phyloP scores from a whole-genome alignment of 2,113 vertebrate species.

The Pteronura brasiliensis region DNA sequence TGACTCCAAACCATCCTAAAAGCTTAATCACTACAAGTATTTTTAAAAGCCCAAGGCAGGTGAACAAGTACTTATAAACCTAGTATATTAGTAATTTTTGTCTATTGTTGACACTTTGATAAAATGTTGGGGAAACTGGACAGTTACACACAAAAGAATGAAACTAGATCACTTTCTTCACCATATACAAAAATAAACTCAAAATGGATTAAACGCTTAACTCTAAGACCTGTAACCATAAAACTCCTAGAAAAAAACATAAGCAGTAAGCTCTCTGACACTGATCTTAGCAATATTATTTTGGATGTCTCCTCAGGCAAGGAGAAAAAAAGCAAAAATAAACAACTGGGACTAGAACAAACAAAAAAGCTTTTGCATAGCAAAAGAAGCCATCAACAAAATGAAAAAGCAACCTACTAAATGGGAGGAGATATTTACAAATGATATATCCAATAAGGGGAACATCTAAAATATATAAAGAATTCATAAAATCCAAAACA shows the following conservation, averaged over 20 bases:
- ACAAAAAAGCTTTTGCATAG: background rate
- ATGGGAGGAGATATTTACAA: background rate
- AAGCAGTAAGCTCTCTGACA: background rate
- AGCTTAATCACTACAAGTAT: background rate
- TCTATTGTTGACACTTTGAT: background rate
- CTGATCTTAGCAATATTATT: background rate
- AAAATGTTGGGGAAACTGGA: background rate
- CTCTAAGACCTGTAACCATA: background rate
- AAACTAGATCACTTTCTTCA: background rate
- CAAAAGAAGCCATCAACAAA: background rate
- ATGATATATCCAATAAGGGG: background rate
- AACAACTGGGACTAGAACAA: background rate
- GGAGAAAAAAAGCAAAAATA: background rate
- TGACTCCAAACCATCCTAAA: background rate
- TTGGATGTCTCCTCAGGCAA: background rate
- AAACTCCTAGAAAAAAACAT: background rate
- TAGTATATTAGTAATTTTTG: background rate
- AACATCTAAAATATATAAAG: background rate
- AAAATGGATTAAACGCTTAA: background rate
- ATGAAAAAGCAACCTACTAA: background rate
- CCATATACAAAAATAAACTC: background rate
- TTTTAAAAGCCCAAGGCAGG: background rate
- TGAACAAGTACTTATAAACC: background rate
- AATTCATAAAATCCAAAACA: background rate
- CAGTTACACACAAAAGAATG: background rate